These are phyloP conservation scores for Pandemis cinnamomeana DNA, from an alignment of 2,888 invertebrate species.

Conservation along the genomic window DNA sequence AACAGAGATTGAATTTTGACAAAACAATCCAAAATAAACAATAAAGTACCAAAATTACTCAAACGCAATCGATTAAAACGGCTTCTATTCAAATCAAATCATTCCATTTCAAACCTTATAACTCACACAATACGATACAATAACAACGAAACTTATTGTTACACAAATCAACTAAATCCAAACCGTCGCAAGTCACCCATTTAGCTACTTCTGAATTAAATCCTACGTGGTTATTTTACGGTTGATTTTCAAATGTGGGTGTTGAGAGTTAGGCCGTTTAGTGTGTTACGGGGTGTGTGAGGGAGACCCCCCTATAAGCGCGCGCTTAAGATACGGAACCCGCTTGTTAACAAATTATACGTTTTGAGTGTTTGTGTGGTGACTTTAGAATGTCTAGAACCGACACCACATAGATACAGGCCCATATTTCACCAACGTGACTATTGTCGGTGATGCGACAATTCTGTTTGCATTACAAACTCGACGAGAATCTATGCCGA, in stretches of 20 bases:
- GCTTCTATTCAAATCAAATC: not conserved
- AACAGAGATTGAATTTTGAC: conserved; percentile 4
- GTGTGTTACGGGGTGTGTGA: conserved; percentile 41
- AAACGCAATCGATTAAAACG: conserved; percentile 26
- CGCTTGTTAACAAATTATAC: conserved; percentile 62
- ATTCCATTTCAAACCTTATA: not conserved
- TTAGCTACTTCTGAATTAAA: not conserved
- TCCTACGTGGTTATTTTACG: accelerated
- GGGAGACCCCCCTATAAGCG: conserved; percentile 51
- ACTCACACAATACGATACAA: not conserved
- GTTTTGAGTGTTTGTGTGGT: conserved; percentile 46
- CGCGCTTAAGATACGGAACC: conserved; percentile 53
- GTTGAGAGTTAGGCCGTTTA: conserved; percentile 11
- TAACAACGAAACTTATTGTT: not conserved
- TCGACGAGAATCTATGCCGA: too few species aligned
- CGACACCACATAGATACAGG: not conserved
- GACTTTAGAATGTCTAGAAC: conserved; percentile 33
- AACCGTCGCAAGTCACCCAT: not conserved
- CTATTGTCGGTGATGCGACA: too few species aligned
- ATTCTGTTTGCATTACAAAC: too few species aligned
- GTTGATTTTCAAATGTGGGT: not conserved
- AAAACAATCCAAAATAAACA: conserved; percentile 17
- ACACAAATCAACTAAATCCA: not conserved
- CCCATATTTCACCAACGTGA: too few species aligned
- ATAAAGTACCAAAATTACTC: conserved; percentile 21